Evolutionary conservation across 92 coral and sea anemone genomes (phyloP), one percentile per base, ranked within the genome.

Genomic region (Epizoanthus fatuus): DNA sequence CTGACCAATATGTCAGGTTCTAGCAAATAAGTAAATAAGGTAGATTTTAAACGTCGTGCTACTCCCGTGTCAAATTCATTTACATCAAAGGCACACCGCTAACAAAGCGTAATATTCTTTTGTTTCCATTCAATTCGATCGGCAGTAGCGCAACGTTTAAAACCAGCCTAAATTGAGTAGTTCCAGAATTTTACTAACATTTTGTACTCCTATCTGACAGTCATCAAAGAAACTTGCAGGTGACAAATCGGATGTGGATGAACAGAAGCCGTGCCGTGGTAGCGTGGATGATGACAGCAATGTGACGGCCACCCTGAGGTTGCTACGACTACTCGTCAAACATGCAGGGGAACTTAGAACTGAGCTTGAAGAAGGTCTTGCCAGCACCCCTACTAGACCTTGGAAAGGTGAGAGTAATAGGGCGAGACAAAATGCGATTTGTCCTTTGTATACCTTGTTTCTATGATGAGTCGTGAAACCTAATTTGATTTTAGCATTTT

Each of bases 281-380:
- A 92, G 75, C 35, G 93, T 92, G 67, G 95, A 90, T 40, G 98
- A 94, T 71, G 99, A 97, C 78, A 94, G 99, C 44, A 95, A 97
- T 81, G 99, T 97, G 11, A 97, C 99, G 32, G 98, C 99, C 65
- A 97, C 99, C 37, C 87, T 97, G n/a, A 85, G 99, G 60, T 93
- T 97, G 47, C 95, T 97, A 32, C 95, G 99, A 35, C 95, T 97
- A 22, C 88, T 97, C 15, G 99, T 97, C 8, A 97, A 97, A 88
- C 99, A 97, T 74, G 99, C 99, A 42, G 98, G 98, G 37, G 99
- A 95, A 70, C 95, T 97, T 0, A 88, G 96, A 70, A 87, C 86
- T 75, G 98, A 89, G 52, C 90, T 97, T 51, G 98, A 97, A 71
- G 94, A 95, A 17, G 99, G 99, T 11, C 94, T 97, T 6, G 93